Conservation (phyloP, 2,888 invertebrate genomes). For the Drosophila mercatorum region DNA sequence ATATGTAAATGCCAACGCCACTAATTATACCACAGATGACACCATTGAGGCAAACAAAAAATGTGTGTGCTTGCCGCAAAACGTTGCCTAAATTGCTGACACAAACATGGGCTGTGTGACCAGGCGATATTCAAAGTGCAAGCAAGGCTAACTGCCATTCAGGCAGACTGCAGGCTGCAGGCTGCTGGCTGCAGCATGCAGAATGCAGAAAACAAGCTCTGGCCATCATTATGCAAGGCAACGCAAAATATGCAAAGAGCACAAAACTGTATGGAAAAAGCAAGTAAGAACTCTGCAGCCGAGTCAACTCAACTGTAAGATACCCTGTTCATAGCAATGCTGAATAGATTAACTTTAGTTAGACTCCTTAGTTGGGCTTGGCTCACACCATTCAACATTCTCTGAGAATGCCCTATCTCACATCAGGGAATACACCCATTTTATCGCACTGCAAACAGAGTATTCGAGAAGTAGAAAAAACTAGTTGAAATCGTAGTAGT, state of each 20-base stretch:
- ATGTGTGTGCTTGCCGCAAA: slow-evolving; percentile 31
- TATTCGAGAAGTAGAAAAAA: slow-evolving; percentile 4
- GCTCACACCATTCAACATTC: neutral
- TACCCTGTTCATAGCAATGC: neutral
- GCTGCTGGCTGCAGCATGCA: slow-evolving; percentile 31
- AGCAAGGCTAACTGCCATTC: slow-evolving; percentile 23
- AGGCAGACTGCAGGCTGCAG: neutral
- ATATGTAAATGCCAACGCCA: slow-evolving; percentile 24
- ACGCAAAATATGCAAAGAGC: slow-evolving; percentile 59
- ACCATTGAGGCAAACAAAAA: slow-evolving; percentile 56
- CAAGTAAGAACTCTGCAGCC: neutral
- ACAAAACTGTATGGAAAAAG: slow-evolving; percentile 36
- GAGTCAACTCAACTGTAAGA: neutral
- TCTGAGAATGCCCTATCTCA: too few species aligned
- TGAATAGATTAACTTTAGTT: neutral
- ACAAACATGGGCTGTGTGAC: slow-evolving; percentile 46
- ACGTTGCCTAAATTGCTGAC: slow-evolving; percentile 49
- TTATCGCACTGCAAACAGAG: neutral
- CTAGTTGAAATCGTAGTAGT: neutral
- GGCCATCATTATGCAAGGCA: slow-evolving; percentile 71
- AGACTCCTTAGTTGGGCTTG: neutral
- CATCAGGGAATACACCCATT: neutral
- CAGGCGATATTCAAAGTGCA: slow-evolving; percentile 61
- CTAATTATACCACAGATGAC: slow-evolving; percentile 61
- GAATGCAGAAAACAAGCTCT: slow-evolving; percentile 50